A percentile compares a stretch with the other conserved stretches of the same genome.
These are phyloP conservation scores for Drosophila punjabiensis DNA, from an alignment of 1,140 invertebrate genomes.

Conservation along the genomic window DNA sequence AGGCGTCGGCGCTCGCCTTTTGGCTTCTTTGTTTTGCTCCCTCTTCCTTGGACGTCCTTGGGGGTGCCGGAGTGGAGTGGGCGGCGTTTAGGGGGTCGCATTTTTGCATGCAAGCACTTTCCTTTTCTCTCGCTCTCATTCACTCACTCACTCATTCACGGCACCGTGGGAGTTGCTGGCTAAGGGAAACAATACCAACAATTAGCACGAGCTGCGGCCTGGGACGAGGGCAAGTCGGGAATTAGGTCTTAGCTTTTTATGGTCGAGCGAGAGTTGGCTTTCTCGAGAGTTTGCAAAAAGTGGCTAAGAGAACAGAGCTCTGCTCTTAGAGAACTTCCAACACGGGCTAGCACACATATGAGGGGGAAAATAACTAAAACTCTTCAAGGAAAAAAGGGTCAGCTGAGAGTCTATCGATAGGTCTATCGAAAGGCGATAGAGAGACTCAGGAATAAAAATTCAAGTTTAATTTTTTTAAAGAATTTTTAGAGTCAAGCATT, in stretches of 20 bases:
- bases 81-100: constrained; percentile 11
- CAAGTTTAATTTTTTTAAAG: not conserved
- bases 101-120: constrained; percentile 78
- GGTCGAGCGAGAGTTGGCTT: constrained; percentile 30
- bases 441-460: not conserved
- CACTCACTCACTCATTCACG: constrained; percentile 15
- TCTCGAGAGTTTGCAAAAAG: constrained; percentile 21
- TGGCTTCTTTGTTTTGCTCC: constrained; percentile 72
- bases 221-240: constrained; percentile 32
- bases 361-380: not conserved
- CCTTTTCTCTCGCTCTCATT: constrained; percentile 56
- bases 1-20: constrained; percentile 46
- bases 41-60: constrained; percentile 43
- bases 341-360: not conserved
- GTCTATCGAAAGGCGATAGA: not conserved
- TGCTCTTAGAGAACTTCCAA: constrained; percentile 12
- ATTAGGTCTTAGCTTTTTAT: constrained; percentile 60
- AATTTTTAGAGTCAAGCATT: not conserved
- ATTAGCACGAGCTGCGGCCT: constrained; percentile 42
- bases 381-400: constrained; percentile 20
- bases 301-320: constrained; percentile 16
- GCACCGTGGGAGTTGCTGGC: constrained; percentile 54
- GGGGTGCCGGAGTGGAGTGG: not conserved
- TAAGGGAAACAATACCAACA: constrained; percentile 47
- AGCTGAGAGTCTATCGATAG: constrained; percentile 32